These are phyloP conservation scores for Anthrax anthrax DNA, from an alignment of 2,888 invertebrate genomes.

Conservation along the genomic window DNA sequence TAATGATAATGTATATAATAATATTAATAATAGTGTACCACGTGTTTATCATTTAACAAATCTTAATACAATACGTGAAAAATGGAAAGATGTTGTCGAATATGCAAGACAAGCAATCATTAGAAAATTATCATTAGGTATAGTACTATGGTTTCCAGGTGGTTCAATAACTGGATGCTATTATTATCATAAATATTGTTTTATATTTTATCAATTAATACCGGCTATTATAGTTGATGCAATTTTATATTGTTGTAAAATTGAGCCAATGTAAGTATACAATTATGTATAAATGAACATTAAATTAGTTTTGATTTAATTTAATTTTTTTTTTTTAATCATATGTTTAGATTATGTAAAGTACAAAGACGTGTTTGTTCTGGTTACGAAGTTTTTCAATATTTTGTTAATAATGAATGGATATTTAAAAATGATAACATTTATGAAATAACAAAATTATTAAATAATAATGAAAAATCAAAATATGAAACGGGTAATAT, in stretches of 20 bases:
- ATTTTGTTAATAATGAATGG: slow-evolving; percentile 88
- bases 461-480: slow-evolving; percentile 50
- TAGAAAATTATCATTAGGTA: slow-evolving; percentile 69
- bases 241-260: slow-evolving; percentile 61
- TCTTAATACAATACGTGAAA: slow-evolving; percentile 63
- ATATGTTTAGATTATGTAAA: slow-evolving; percentile 49
- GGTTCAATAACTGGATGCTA: slow-evolving; percentile 74
- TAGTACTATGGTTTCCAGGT: slow-evolving; percentile 73
- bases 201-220: slow-evolving; percentile 75
- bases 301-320: neutral
- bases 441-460: slow-evolving; percentile 38
- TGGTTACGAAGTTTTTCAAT: slow-evolving; percentile 79
- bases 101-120: slow-evolving; percentile 63
- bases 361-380: slow-evolving; percentile 72
- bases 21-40: neutral
- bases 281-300: neutral
- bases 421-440: slow-evolving; percentile 63
- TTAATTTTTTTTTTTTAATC: neutral
- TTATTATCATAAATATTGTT: slow-evolving; percentile 63
- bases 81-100: slow-evolving; percentile 81
- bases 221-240: slow-evolving; percentile 79
- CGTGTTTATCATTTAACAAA: slow-evolving; percentile 62
- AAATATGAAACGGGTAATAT: slow-evolving; percentile 51
- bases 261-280: slow-evolving; percentile 71
- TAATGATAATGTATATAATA: too few relatives aligned